Base-by-base conservation (phyloP, 2,888 invertebrate species). In the Erebia ligea region DNA sequence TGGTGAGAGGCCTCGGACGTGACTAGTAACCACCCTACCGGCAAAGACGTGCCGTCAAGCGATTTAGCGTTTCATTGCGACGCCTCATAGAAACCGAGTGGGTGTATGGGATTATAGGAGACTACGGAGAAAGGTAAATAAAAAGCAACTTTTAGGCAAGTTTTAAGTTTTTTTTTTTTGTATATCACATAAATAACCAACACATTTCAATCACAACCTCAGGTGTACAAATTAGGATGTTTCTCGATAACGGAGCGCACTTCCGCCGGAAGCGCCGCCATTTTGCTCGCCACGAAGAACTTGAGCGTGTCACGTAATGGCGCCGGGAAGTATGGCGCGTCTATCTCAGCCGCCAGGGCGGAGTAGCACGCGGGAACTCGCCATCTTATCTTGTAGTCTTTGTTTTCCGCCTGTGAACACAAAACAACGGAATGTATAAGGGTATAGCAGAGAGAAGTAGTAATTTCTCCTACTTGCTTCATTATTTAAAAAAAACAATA, bases 321-420 rank as follows among this genome's bases (percentile, higher is more conserved):
- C 0, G 76, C 25, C 0, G 91, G 91, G 84, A 92, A 91, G 77
- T 82, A 81, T 0, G 81, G 76, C 2, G 77, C 78, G 6, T 77
- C 74, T 5, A 92, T 81, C 0, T 82, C 85, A 0, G 73, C 65
- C 0, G 87, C 80, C 3, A 97, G 82, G 0, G 94, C 93, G 10
- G 90, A 81, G 76, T 95, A 94, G 75, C 96, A 96, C 1, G 95
- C 94, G 0, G 95, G 94, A 5, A 96, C 84, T 68, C 95, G 94
- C 95, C 95, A 96, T 0, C 95, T 91, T 9, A 95, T 91, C 78
- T 94, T 94, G 76, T 92, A 94, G 17, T 87, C 87, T 80, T 96
- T 96, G 81, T 96, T 95, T 86, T 97, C 97, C 11, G 95, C 92
- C 96, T 96, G 88, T 40, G 73, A 65, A n/a, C 6, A 1, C 0